phyloP scores from a whole-genome alignment of 2,888 invertebrate species.

The Myopa testacea region DNA sequence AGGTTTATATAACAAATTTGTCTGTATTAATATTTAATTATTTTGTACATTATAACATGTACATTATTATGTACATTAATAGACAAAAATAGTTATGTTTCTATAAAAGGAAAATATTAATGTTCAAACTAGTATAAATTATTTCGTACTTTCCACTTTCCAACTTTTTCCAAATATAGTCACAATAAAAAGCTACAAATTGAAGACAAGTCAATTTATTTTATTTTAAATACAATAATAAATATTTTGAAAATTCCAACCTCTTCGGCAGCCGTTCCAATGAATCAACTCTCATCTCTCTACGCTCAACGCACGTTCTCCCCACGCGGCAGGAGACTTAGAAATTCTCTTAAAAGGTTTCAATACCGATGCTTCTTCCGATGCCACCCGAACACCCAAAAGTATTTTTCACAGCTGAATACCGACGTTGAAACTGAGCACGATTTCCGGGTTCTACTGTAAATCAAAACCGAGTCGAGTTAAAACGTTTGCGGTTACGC shows the following conservation, averaged over 20 bases:
- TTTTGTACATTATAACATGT: too few species aligned
- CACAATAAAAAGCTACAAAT: too few species aligned
- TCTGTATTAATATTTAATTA: too few species aligned
- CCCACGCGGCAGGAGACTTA: background rate
- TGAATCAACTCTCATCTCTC: background rate
- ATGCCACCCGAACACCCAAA: background rate
- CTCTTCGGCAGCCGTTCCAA: background rate
- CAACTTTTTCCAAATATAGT: too few species aligned
- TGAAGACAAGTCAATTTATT: background rate
- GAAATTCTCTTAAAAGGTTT: constrained; percentile 53
- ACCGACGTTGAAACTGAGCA: constrained; percentile 5
- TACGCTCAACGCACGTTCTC: background rate
- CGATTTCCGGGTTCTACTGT: constrained; percentile 26
- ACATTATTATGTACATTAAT: too few species aligned
- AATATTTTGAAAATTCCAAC: background rate
- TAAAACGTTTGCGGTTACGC: constrained; percentile 51
- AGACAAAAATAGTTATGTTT: too few species aligned
- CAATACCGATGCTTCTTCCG: constrained; percentile 46
- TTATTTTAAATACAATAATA: background rate
- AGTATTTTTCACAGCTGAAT: constrained; percentile 28
- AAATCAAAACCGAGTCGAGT: constrained; percentile 49
- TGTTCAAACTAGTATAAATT: too few species aligned
- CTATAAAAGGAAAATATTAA: too few species aligned
- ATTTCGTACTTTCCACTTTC: too few species aligned
- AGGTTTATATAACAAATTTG: too few species aligned